Evolutionary conservation across 2,113 vertebrate species (phyloP), one percentile per base, ranked within the genome.

Genomic region (Charina bottae): DNA sequence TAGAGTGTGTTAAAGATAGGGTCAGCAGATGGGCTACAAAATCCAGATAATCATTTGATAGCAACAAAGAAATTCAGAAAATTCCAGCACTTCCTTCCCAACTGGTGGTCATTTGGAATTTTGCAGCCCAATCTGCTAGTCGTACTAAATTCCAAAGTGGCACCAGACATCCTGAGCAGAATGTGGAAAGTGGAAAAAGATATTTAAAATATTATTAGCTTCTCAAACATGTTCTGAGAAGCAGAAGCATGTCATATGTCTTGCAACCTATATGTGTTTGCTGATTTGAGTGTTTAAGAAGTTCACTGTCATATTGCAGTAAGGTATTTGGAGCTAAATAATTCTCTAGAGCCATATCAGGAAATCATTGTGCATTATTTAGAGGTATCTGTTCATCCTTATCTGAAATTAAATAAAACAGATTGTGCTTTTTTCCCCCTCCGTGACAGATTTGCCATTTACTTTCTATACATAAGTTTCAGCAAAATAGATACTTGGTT

Each of bases 361-460:
- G 68, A 90, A 90, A 90, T 84, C 72, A 84, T 11, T 83, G 46
- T 88, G 33, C 46, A 88, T 88, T 85, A 93, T 93, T 88, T 78
- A 85, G n/a, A 88, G 56, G 24, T 33, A 88, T 93, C 68, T 88
- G 55, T 93, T 93, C 58, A 88, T 88, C 33, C 46, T 90, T 90
- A 88, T 93, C 85, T 88, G 56, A 93, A 90, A 88, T 93, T 92
- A 92, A 92, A 92, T 88, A 93, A 90, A 93, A 89, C n/a, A 93
- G 84, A 88, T 78, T 78, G 6, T 90, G 49, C n/a, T 88, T 8
- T 37, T 37, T 19, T 33, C 19, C 1, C 46, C n/a, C 56, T 59
- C 68, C n/a, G 12, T 33, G 49, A 58, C 56, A 83, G 89, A 88
- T 93, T 88, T 88, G 89, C 85, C 56, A 59, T 93, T 93, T 58